Evolutionary conservation across 2,113 vertebrate genomes (phyloP).

Genomic region (Scophthalmus maximus): DNA sequence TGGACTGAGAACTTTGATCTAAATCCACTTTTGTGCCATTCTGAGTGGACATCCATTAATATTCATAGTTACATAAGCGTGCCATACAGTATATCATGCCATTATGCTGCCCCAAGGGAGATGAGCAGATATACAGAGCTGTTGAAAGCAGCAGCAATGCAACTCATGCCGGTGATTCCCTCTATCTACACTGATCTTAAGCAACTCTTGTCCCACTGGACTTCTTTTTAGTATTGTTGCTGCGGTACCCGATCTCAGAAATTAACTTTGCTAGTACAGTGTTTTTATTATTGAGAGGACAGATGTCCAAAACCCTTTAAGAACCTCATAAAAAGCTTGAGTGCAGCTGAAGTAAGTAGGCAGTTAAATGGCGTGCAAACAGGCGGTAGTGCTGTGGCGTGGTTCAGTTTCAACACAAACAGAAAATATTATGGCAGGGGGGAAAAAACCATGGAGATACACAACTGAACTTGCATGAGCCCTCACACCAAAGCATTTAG

Average conservation of each 20-base stretch:
- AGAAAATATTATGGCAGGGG: not conserved
- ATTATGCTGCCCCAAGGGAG: slow-evolving; percentile 54
- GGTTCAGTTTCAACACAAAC: slow-evolving; percentile 23
- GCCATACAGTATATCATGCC: slow-evolving; percentile 61
- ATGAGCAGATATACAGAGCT: slow-evolving; percentile 31
- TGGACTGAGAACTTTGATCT: slow-evolving; percentile 52
- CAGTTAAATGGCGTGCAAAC: not conserved
- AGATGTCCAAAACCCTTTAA: not conserved
- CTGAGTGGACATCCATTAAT: slow-evolving; percentile 70
- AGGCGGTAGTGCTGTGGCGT: slow-evolving; percentile 1
- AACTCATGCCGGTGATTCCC: slow-evolving; percentile 14
- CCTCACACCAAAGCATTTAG: slow-evolving; percentile 38
- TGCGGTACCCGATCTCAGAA: not conserved
- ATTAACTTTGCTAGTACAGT: not conserved
- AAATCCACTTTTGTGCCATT: slow-evolving; percentile 51
- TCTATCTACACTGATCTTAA: not conserved
- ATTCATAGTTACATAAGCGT: slow-evolving; percentile 74
- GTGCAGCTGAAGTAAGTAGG: not conserved
- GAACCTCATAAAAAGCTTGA: not conserved
- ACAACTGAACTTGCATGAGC: slow-evolving; percentile 45
- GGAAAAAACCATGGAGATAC: slow-evolving; percentile 16
- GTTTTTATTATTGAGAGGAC: not conserved
- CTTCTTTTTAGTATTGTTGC: not conserved
- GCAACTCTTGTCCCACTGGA: not conserved
- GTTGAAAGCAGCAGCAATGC: slow-evolving; percentile 15